Evolutionary conservation across 2,797 vertebrate genomes (phyloP).

Genomic region (Ptychobarbus kaznakovi): DNA sequence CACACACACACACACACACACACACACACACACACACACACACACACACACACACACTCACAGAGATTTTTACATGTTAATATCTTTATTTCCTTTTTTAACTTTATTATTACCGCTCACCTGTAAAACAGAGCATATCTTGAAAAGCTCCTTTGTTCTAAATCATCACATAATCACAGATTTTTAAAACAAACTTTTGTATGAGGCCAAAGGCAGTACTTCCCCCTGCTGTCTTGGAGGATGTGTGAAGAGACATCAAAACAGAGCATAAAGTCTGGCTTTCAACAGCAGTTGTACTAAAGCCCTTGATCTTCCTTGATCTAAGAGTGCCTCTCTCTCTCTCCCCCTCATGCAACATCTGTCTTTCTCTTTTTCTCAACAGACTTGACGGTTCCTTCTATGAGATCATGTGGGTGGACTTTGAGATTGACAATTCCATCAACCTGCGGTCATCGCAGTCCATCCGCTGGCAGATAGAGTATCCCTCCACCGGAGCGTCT

Average conservation of each 20-base stretch:
- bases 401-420: conserved; percentile 94
- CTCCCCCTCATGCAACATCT: not conserved
- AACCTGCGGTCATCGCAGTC: conserved; percentile 87
- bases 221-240: not conserved
- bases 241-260: not conserved
- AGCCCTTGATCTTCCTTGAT: conserved; percentile 10
- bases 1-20: no score
- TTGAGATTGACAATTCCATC: conserved; percentile 90
- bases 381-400: conserved; percentile 84
- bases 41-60: not conserved
- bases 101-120: not conserved
- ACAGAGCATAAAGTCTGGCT: not conserved
- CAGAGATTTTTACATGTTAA: not conserved
- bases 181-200: not conserved
- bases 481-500: conserved; percentile 77
- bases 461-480: conserved; percentile 91
- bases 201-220: not conserved
- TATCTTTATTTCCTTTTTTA: not conserved
- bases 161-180: not conserved
- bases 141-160: not conserved
- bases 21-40: not conserved
- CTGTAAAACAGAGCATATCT: not conserved
- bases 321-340: not conserved
- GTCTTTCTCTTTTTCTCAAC: conserved; percentile 49
- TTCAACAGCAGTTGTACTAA: not conserved